Conservation (phyloP, 2,797 vertebrate species). For the Mus caroli region DNA sequence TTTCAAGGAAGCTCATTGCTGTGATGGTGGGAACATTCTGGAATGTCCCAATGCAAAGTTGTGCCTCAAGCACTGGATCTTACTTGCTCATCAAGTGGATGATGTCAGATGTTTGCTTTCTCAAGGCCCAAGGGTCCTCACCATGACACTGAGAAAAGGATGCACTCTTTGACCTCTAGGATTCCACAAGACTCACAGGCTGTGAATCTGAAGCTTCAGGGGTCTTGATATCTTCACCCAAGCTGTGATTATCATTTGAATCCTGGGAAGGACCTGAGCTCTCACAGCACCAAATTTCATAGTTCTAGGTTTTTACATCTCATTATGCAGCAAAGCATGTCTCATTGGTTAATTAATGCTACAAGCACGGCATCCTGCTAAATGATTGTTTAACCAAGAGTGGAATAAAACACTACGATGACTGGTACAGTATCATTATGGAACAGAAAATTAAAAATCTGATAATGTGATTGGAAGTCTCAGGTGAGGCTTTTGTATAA, state of each 20-base stretch:
- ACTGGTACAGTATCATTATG: slow-evolving; percentile 87
- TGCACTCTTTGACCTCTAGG: background rate
- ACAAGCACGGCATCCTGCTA: slow-evolving; percentile 82
- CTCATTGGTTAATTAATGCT: slow-evolving; percentile 88
- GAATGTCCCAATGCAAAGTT: fast-evolving
- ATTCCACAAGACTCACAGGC: background rate
- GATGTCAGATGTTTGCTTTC: background rate
- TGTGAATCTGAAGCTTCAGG: background rate
- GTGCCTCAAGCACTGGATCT: fast-evolving
- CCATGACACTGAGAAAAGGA: background rate
- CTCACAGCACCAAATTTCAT: slow-evolving; percentile 59
- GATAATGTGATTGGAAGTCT: slow-evolving; percentile 92
- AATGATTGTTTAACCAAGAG: slow-evolving; percentile 87
- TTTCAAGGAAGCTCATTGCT: background rate
- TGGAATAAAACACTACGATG: slow-evolving; percentile 85
- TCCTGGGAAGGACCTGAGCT: background rate
- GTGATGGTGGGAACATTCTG: fast-evolving
- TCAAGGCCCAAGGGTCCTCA: background rate
- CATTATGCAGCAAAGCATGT: slow-evolving; percentile 86
- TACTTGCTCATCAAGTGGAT: fast-evolving
- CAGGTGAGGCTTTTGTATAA: slow-evolving; percentile 91
- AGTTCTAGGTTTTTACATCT: slow-evolving; percentile 82
- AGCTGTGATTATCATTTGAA: fast-evolving
- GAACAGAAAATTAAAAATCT: slow-evolving; percentile 90
- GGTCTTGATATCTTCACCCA: fast-evolving